Evolutionary conservation across 2,797 vertebrate genomes (phyloP).

Genomic region (Acrossocheilus fasciatus): DNA sequence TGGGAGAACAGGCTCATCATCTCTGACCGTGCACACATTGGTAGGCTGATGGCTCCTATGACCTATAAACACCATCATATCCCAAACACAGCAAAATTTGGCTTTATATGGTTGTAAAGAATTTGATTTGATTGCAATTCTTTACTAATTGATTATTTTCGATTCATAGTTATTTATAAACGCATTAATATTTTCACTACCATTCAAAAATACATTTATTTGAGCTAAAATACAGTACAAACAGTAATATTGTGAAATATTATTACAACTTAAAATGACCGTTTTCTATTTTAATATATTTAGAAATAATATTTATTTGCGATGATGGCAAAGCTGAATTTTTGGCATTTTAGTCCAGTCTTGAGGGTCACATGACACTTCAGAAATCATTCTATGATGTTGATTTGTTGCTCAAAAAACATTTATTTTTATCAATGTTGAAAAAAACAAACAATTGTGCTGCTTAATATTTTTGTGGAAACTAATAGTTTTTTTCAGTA

Average conservation of each 20-base stretch:
- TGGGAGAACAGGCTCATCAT: conserved; percentile 96
- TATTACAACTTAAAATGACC: neutral
- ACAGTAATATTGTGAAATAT: neutral
- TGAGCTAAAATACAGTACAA: neutral
- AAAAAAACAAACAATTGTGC: neutral
- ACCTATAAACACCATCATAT: neutral
- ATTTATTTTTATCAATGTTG: neutral
- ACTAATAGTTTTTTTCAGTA: neutral
- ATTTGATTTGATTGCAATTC: neutral
- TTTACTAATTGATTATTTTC: neutral
- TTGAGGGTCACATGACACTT: neutral
- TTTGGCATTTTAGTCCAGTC: neutral
- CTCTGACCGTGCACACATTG: conserved; percentile 98
- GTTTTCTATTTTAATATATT: neutral
- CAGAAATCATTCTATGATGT: neutral
- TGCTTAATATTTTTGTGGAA: neutral
- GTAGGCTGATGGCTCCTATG: conserved; percentile 76
- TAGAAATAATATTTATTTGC: neutral
- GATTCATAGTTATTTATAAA: neutral
- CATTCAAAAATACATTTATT: neutral
- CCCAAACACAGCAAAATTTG: neutral
- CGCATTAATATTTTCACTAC: neutral
- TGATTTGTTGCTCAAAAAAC: neutral
- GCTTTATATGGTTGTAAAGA: neutral
- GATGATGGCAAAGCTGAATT: neutral